Evolutionary conservation across 2,113 vertebrate genomes (phyloP).

Genomic region (Pao palembangensis): DNA sequence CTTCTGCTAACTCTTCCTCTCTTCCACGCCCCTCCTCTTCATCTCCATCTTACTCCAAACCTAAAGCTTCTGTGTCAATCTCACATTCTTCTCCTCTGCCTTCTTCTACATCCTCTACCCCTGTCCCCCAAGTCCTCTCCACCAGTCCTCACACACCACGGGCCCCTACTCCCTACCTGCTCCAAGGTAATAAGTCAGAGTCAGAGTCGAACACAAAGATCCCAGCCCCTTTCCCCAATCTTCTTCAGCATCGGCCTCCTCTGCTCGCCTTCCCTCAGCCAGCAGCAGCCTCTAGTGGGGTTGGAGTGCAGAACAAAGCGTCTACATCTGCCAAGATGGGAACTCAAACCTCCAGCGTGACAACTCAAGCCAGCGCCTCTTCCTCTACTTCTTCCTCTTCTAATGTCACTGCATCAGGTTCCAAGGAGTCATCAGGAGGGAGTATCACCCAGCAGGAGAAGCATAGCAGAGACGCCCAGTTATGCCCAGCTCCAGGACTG

Average conservation of each 20-base stretch:
- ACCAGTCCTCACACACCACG: constrained; percentile 76
- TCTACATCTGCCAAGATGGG: constrained; percentile 64
- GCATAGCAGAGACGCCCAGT: constrained; percentile 69
- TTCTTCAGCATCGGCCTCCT: constrained; percentile 86
- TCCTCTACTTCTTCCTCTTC: constrained; percentile 72
- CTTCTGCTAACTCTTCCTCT: constrained; percentile 63
- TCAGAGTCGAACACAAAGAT: constrained; percentile 79
- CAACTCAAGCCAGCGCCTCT: constrained; percentile 72
- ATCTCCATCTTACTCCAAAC: constrained; percentile 73
- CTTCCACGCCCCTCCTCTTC: constrained; percentile 71
- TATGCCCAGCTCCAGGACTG: constrained; percentile 75
- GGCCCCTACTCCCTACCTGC: constrained; percentile 76
- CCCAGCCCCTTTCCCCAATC: constrained; percentile 88
- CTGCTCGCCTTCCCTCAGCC: constrained; percentile 87
- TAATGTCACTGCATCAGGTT: constrained; percentile 64
- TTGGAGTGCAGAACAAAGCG: constrained; percentile 69
- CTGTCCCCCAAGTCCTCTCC: constrained; percentile 70
- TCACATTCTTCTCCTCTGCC: constrained; percentile 77
- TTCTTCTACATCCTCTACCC: constrained; percentile 74
- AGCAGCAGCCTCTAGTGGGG: constrained; percentile 75
- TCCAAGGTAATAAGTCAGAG: constrained; percentile 72
- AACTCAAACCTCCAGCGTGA: constrained; percentile 73
- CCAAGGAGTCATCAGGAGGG: constrained; percentile 67
- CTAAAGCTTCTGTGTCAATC: constrained; percentile 73
- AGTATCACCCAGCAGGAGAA: constrained; percentile 67